Conservation (phyloP, 2,888 invertebrate species). For the Heteromyza rotundicornis region DNA sequence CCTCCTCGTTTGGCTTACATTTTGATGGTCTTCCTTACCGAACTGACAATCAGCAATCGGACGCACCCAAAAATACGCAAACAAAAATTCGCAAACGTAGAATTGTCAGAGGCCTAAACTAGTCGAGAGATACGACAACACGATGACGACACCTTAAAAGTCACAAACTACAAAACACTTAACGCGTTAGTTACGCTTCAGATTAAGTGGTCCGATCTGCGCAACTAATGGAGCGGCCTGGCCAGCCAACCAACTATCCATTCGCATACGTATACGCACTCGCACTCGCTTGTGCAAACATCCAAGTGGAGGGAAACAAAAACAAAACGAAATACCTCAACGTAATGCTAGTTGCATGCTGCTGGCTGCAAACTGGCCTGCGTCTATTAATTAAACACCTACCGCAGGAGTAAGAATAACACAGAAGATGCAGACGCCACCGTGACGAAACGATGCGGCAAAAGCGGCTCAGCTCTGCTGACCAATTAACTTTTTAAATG, state of each 20-base stretch:
- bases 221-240: not conserved
- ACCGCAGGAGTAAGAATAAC: conserved; percentile 14
- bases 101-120: not conserved
- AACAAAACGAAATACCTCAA: too few species aligned
- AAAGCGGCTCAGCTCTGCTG: not conserved
- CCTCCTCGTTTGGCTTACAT: not conserved
- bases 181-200: conserved; percentile 26
- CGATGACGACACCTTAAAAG: not conserved
- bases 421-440: conserved; percentile 29
- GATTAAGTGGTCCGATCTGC: conserved; percentile 21
- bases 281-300: not conserved
- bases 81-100: not conserved
- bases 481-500: conserved; percentile 34
- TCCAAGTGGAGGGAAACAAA: too few species aligned
- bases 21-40: not conserved
- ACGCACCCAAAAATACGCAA: not conserved
- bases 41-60: not conserved
- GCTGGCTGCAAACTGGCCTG: not conserved
- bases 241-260: not conserved
- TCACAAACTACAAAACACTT: conserved; percentile 12
- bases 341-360: not conserved
- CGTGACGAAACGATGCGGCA: conserved; percentile 29
- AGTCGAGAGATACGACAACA: not conserved
- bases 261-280: not conserved
- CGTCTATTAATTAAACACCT: conserved; percentile 27